A percentile compares a stretch with the other conserved stretches of the same genome.
Conservation (phyloP, 2,888 invertebrate genomes). For the Glyphotaelius pellucidus region DNA sequence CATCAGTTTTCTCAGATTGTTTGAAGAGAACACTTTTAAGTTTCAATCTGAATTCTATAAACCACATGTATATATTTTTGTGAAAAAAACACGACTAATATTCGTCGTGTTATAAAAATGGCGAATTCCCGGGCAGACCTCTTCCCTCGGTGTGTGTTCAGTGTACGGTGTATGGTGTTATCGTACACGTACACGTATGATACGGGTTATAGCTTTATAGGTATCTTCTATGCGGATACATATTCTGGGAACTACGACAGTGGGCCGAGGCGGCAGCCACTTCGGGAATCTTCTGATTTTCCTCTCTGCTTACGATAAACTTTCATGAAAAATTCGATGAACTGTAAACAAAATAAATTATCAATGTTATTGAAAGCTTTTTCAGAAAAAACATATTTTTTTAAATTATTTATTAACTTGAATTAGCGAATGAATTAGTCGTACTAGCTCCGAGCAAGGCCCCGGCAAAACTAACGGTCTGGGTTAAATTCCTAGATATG, state of each 20-base stretch:
- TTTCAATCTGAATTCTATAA: neutral
- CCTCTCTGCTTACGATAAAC: neutral
- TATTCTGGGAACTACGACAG: conserved; percentile 18
- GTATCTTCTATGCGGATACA: conserved; percentile 37
- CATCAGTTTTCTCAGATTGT: neutral
- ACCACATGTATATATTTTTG: neutral
- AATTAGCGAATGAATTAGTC: too few species aligned
- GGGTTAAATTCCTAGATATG: too few species aligned
- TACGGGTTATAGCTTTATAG: neutral
- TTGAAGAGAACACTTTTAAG: neutral
- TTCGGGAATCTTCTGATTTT: neutral
- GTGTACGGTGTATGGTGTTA: neutral
- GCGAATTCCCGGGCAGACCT: conserved; percentile 48
- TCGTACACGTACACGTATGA: conserved; percentile 2
- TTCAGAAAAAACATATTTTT: too few species aligned
- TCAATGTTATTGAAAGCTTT: too few species aligned
- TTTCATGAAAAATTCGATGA: too few species aligned
- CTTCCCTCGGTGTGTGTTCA: conserved; percentile 12
- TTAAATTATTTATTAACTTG: too few species aligned
- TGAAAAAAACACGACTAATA: conserved; percentile 14
- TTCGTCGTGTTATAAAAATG: conserved; percentile 42
- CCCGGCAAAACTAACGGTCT: too few species aligned
- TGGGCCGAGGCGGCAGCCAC: conserved; percentile 18
- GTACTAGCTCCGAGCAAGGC: too few species aligned
- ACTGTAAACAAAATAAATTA: too few species aligned